Base-by-base conservation (phyloP, 2,113 vertebrate species). In the Fregetta grallaria region DNA sequence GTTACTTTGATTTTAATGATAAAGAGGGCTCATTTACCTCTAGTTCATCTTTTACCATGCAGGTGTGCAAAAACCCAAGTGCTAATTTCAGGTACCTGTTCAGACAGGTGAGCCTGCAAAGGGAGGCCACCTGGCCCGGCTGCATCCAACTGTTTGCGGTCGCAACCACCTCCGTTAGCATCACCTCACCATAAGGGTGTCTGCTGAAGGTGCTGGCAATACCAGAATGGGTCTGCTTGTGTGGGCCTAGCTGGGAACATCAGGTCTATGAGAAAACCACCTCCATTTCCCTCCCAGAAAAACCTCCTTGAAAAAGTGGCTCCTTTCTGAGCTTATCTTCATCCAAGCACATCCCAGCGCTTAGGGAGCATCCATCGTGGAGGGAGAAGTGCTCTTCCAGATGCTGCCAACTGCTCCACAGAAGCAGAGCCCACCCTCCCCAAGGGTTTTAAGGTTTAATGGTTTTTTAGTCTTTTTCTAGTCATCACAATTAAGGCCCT, bases 1-100 rank as follows among this genome's bases (percentile, higher is more conserved):
- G 0, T 49, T 85, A 44, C 81, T 96, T 93, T 96, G 90, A 96
- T 97, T 96, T 79, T 34, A 72, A 42, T n/a, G 70, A 96, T 95
- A 93, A 94, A 85, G 73, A 82, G 3, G 34, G 12, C 20, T 96
- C 49, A 20, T 88, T 88, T 92, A 72, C 62, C 73, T 87, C 68
- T 36, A 82, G 23, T 75, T 95, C 42, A 78, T 82, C 80, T 76
- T 78, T 53, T 58, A 86, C 58, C 49, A 34, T 9, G 25, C 94
- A 97, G 94, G 90, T 92, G 93, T 82, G 70, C 91, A 90, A 94
- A 95, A 89, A 30, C 40, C 13, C 66, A 87, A 87, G 65, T 25
- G 34, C 53, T 91, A 23, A 75, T 90, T 53, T 75, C 34, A 73
- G 22, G 25, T 68, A 17, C 22, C 40, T 62, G 93, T 34, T 93